Percentiles rank a stretch among this genome's conserved stretches.
Evolutionary conservation across 2,797 vertebrate genomes (phyloP).

Genomic region (Tamandua tetradactyla): DNA sequence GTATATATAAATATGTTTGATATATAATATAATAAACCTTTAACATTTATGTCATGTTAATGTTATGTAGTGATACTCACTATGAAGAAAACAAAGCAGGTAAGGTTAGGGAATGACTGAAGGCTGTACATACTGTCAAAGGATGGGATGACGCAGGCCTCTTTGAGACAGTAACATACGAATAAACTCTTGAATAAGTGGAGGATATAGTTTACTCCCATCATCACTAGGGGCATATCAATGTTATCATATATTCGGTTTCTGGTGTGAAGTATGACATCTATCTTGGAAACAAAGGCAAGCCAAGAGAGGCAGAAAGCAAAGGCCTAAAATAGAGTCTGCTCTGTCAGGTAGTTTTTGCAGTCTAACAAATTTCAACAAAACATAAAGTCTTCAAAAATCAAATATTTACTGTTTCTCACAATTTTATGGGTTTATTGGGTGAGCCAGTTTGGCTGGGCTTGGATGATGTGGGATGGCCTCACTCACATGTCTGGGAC

Average conservation of each 20-base stretch:
- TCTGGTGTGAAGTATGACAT: not conserved
- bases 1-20: no score
- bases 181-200: not conserved
- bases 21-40: no score
- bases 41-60: not conserved
- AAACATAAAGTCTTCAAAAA: not conserved
- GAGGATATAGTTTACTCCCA: not conserved
- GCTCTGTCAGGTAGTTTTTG: not conserved
- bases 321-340: not conserved
- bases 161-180: not conserved
- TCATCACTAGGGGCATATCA: not conserved
- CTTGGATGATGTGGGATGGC: not conserved
- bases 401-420: not conserved
- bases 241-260: not conserved
- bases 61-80: not conserved
- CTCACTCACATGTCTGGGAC: not conserved
- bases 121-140: not conserved
- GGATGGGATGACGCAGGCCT: not conserved
- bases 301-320: not conserved
- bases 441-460: no score
- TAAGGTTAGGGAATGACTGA: not conserved
- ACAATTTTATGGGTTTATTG: not conserved
- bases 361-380: not conserved
- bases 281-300: not conserved
- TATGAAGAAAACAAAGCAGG: not conserved